Percentiles rank a stretch among this genome's conserved stretches.
phyloP scores from a whole-genome alignment of 2,888 invertebrate species.

The Conus canariensis region DNA sequence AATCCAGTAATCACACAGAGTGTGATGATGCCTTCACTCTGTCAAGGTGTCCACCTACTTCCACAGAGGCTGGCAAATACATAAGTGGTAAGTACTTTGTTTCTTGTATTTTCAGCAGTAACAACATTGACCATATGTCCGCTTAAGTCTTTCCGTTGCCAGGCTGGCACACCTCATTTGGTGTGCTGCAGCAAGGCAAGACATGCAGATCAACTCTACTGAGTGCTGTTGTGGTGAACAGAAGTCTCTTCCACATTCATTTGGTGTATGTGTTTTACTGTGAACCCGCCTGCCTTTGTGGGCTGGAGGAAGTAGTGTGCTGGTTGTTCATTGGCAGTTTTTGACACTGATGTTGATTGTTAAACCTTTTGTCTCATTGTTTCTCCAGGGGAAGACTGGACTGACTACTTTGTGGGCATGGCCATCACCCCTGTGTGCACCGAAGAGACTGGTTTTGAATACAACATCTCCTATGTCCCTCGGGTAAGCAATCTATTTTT shows the following conservation, averaged over 20 bases:
- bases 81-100: constrained; percentile 30
- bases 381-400: constrained; percentile 49
- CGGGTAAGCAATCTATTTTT: constrained; percentile 11
- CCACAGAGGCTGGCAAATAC: constrained; percentile 21
- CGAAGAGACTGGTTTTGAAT: constrained; percentile 27
- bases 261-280: background rate
- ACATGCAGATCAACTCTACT: too few species aligned
- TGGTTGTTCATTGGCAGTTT: background rate
- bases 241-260: too few species aligned
- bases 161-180: too few species aligned
- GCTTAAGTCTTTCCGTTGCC: too few species aligned
- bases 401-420: constrained; percentile 39
- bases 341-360: too few species aligned
- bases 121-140: too few species aligned
- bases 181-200: too few species aligned
- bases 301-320: background rate
- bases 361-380: background rate
- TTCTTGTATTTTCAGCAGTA: background rate
- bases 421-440: constrained; percentile 44
- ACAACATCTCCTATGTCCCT: constrained; percentile 39
- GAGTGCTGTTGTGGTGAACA: too few species aligned
- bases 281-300: background rate
- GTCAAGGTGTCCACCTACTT: constrained; percentile 23
- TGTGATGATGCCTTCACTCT: constrained; percentile 6
- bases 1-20: background rate